Base-by-base conservation (phyloP, 2,888 invertebrate species). In the Xiphydria camelus region DNA sequence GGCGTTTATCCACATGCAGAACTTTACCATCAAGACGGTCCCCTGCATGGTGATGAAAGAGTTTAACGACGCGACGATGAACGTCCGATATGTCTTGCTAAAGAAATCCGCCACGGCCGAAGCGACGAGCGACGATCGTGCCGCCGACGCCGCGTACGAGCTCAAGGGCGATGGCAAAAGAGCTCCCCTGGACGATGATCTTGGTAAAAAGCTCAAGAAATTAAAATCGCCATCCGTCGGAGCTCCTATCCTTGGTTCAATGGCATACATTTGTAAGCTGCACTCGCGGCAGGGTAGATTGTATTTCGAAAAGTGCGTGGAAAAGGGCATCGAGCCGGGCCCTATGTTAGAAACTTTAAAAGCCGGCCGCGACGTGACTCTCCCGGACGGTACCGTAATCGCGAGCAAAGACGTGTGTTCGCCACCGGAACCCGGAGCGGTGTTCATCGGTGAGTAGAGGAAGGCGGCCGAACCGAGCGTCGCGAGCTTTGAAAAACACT, bases 331-430 rank as follows among this genome's bases (percentile, higher is more conserved):
- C 3, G 86, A 87, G 29, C 85, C 91, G 0, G 97, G 97, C 0
- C 96, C 97, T 0, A 62, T 90, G 49, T 77, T 96, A 7, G 94
- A 93, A 0, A 79, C 85, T 64, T 78, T 98, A 15, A 97, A 97
- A 77, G 81, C 81, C 54, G 96, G 96, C 0, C 77, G 85, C 36
- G 86, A 91, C 65, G 80, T 98, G 0, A 83, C 84, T 0, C 75
- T 97, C 39, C 78, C 83, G 0, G 82, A 92, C 75, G 97, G 97
- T 0, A 83, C 75, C 0, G 63, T 88, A 1, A 85, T 94, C 0
- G 77, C 76, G 45, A 85, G 90, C 0, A 76, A 76, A 33, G 91
- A 94, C 62, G 94, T 94, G 1, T 85, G 88, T 10, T 12, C 38
- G 2, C 86, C 89, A 0, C 82, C 84, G 59, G 84, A 85, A 59